Base-by-base conservation (phyloP, 2,113 vertebrate genomes). In the Microcebus tavaratra region DNA sequence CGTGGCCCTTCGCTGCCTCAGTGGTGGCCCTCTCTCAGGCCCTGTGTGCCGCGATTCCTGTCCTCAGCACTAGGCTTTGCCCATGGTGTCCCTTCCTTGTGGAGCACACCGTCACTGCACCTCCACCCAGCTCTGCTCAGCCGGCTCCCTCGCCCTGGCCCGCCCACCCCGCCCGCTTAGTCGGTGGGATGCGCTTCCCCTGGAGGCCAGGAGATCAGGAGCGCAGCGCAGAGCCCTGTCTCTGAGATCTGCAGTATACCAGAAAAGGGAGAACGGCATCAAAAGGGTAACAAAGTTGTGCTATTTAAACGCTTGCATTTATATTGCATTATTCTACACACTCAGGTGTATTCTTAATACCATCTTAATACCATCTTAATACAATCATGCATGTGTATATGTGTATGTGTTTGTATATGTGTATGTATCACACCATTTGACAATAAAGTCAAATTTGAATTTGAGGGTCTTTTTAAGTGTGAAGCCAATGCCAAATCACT, bases 41-140 rank as follows among this genome's bases (percentile, higher is more conserved):
- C 70, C 70, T 45, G 55, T 11, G 59, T 48, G 53, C 68, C 34
- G 5, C 14, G 17, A n/a, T 23, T 57, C 79, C 75, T 63, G 0
- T 29, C 61, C 45, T 73, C n/a, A 9, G n/a, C 7, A 7, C 34
- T 72, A 73, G 23, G 39, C 55, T 84, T 61, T 12, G 34, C 45
- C 53, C 4, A 21, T 2, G 5, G 1, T 1, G 0, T n/a, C 61
- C 20, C 1, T 0, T 17, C 17, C 55, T 67, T 10, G 2, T 4
- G 6, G 36, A 83, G 8, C 42, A 59, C 34, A 67, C 29, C 5
- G 10, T 61, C 12, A 59, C 1, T 18, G 9, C 4, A 42, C 45
- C 68, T 59, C 55, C 50, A 13, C 14, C 14, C 36, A 20, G 57
- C 7, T 23, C 21, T 21, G n/a, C 88, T 34, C 59, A 42, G 42